Percentiles rank a stretch among this genome's conserved stretches.
Evolutionary conservation across 2,797 vertebrate genomes (phyloP).

Genomic region (Characodon lateralis): DNA sequence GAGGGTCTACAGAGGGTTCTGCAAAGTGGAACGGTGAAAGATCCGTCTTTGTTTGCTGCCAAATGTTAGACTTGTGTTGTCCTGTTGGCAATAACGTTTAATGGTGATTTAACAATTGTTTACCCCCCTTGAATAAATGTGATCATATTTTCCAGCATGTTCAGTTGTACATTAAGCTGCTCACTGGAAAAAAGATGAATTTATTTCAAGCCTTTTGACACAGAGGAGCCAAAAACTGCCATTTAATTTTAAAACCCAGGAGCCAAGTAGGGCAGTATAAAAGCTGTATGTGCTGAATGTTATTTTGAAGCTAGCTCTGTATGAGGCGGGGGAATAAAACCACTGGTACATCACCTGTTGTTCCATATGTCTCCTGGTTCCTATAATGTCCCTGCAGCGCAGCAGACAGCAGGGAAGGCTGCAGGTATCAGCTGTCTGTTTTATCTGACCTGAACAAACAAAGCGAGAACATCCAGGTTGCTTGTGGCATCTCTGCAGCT

Average conservation of each 20-base stretch:
- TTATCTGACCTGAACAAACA: constrained; percentile 38
- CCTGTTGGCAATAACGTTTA: neutral
- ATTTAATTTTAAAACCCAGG: neutral
- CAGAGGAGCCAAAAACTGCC: neutral
- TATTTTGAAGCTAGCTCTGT: neutral
- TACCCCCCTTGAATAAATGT: neutral
- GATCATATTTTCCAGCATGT: neutral
- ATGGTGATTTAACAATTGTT: neutral
- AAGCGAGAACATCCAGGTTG: constrained; percentile 40
- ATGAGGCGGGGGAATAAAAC: neutral
- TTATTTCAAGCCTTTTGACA: too few relatives aligned
- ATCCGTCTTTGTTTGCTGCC: too few relatives aligned
- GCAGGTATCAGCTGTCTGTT: constrained; percentile 36
- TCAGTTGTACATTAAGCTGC: neutral
- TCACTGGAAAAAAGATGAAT: neutral
- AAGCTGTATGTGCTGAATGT: too few relatives aligned
- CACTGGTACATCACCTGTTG: neutral
- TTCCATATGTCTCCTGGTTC: neutral
- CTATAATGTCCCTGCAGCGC: constrained; percentile 16
- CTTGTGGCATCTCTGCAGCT: constrained; percentile 32
- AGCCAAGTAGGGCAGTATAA: neutral
- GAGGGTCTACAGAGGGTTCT: too few relatives aligned
- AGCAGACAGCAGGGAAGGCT: constrained; percentile 10
- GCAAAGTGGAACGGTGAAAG: too few relatives aligned
- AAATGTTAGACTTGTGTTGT: too few relatives aligned